These are phyloP conservation scores for Sympetrum striolatum DNA, from an alignment of 2,888 invertebrate species.

Conservation along the genomic window DNA sequence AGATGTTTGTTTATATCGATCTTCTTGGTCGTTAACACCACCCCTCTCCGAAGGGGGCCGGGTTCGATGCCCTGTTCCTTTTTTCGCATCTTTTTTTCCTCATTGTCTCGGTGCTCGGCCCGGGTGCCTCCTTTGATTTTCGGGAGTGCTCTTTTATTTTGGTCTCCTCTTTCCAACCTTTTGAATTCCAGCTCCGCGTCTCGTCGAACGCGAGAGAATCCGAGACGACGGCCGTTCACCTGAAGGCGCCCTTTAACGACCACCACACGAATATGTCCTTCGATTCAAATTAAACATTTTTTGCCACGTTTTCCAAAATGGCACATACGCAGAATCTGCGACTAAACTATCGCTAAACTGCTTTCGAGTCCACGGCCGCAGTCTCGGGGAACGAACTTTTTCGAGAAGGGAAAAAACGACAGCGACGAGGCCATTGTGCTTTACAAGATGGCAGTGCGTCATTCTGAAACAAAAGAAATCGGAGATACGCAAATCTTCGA, in stretches of 20 bases:
- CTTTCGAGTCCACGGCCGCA: too few relatives aligned
- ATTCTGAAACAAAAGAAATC: too few relatives aligned
- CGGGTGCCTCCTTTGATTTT: background rate
- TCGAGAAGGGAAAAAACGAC: too few relatives aligned
- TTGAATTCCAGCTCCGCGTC: background rate
- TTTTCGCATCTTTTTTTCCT: background rate
- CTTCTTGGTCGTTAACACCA: background rate
- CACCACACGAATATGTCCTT: background rate
- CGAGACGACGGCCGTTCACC: background rate
- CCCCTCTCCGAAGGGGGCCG: background rate
- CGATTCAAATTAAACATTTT: background rate
- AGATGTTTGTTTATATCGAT: slow-evolving; percentile 41
- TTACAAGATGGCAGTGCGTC: too few relatives aligned
- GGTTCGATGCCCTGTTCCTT: background rate
- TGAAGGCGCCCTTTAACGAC: background rate
- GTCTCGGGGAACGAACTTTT: too few relatives aligned
- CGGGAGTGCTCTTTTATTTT: background rate
- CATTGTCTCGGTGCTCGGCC: too few relatives aligned
- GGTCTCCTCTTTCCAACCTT: background rate
- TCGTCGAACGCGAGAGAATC: background rate
- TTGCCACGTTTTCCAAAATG: background rate
- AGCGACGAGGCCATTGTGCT: too few relatives aligned
- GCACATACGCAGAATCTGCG: too few relatives aligned
- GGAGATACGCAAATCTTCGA: too few relatives aligned
- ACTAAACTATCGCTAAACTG: too few relatives aligned